Conservation (phyloP, 2,113 vertebrate species). For the Tetrao urogallus region DNA sequence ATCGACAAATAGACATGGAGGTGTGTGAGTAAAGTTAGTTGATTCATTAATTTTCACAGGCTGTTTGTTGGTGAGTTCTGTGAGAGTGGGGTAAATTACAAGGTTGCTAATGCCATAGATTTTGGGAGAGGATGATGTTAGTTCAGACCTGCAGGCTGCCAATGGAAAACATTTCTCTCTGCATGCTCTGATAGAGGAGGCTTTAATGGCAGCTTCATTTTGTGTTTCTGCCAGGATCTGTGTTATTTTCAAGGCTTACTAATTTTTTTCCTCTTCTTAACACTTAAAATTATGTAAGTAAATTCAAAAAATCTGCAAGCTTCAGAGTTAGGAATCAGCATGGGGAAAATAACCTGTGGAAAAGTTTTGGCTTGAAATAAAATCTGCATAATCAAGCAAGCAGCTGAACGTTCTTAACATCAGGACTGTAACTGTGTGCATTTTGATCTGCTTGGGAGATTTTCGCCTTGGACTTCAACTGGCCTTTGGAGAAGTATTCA, state of each 20-base stretch:
- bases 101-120: not conserved
- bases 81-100: not conserved
- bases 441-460: conserved; percentile 36
- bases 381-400: not conserved
- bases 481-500: not conserved
- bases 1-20: not conserved
- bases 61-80: not conserved
- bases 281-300: not conserved
- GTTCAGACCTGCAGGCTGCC: not conserved
- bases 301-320: not conserved
- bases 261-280: not conserved
- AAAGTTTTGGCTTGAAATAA: not conserved
- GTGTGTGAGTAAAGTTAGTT: not conserved
- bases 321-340: not conserved
- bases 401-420: conserved; percentile 14
- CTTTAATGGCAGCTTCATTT: not conserved
- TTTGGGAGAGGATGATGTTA: not conserved
- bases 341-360: not conserved
- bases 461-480: not conserved
- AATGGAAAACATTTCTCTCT: not conserved
- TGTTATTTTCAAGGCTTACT: not conserved
- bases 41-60: not conserved
- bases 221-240: not conserved
- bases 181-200: not conserved
- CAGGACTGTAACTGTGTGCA: conserved; percentile 30